Percentiles rank a stretch among this genome's conserved stretches.
Evolutionary conservation across 2,797 vertebrate species (phyloP).

Genomic region (Anableps anableps): DNA sequence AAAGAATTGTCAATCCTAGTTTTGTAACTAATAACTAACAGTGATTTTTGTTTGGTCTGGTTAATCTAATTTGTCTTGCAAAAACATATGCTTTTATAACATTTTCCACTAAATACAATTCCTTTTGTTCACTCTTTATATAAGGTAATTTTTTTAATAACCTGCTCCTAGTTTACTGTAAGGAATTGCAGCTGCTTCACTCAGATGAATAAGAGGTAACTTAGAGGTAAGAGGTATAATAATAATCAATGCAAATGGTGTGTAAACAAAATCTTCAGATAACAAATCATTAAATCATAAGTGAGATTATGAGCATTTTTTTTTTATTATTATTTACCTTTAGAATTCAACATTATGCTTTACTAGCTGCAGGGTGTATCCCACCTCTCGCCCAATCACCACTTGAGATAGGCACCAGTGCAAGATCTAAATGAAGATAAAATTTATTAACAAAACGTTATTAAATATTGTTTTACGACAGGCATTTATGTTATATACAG

Average conservation of each 20-base stretch:
- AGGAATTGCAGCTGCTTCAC: not conserved
- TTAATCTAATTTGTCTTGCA: not conserved
- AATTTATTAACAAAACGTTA: not conserved
- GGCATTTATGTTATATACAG: not conserved
- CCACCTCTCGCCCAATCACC: not conserved
- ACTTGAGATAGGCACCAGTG: not conserved
- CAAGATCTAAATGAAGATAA: not conserved
- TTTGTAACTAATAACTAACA: not conserved
- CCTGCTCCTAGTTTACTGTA: not conserved
- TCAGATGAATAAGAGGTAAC: not conserved
- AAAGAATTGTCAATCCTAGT: no score
- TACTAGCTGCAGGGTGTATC: not conserved
- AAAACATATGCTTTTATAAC: not conserved
- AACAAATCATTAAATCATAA: no score
- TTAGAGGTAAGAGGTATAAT: no score
- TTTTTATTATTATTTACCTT: not conserved
- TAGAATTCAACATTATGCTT: not conserved
- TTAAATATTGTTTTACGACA: constrained; percentile 1
- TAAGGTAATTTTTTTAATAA: not conserved
- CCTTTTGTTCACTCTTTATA: not conserved
- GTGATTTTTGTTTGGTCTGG: not conserved
- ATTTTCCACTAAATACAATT: not conserved
- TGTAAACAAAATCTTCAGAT: not conserved
- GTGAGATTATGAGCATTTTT: not conserved
- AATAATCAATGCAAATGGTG: not conserved